Evolutionary conservation across 2,113 vertebrate genomes (phyloP).

Genomic region (Salminus brasiliensis): DNA sequence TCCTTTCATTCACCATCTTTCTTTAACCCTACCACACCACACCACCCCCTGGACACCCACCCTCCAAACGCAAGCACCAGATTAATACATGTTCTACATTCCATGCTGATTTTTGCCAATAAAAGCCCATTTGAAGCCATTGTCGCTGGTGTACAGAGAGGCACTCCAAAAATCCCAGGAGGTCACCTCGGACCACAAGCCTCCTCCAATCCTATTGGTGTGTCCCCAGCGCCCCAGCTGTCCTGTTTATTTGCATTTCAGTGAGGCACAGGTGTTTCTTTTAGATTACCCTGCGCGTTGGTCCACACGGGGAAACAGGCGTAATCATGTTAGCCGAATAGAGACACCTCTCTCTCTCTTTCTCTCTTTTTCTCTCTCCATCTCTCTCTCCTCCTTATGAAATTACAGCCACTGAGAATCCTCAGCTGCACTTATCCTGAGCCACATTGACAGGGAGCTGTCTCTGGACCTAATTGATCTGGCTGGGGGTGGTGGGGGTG

Average conservation of each 20-base stretch:
- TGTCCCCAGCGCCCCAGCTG: conserved; percentile 65
- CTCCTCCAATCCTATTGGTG: conserved; percentile 68
- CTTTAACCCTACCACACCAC: conserved; percentile 17
- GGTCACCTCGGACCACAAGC: conserved; percentile 71
- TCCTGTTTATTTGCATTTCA: conserved; percentile 65
- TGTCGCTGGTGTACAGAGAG: conserved; percentile 55
- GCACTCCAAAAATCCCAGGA: conserved; percentile 58
- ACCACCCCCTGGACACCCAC: background rate
- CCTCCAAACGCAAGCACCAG: conserved; percentile 46
- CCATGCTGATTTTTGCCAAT: conserved; percentile 61
- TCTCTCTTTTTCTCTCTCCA: conserved; percentile 1
- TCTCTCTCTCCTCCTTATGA: conserved; percentile 62
- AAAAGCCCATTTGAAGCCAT: conserved; percentile 65
- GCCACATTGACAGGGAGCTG: conserved; percentile 71
- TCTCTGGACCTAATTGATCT: conserved; percentile 75
- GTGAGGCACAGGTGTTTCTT: conserved; percentile 74
- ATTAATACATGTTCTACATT: conserved; percentile 74
- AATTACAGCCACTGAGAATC: conserved; percentile 72
- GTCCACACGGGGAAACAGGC: conserved; percentile 65
- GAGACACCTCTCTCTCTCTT: conserved; percentile 64
- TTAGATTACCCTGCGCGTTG: conserved; percentile 75
- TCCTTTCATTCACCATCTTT: conserved; percentile 25
- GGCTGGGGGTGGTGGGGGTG: conserved; percentile 50
- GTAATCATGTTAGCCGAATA: conserved; percentile 77
- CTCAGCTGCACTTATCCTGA: conserved; percentile 74